These are phyloP conservation scores for Ctenodactylus gundi DNA, from an alignment of 2,113 vertebrate species.

Conservation along the genomic window DNA sequence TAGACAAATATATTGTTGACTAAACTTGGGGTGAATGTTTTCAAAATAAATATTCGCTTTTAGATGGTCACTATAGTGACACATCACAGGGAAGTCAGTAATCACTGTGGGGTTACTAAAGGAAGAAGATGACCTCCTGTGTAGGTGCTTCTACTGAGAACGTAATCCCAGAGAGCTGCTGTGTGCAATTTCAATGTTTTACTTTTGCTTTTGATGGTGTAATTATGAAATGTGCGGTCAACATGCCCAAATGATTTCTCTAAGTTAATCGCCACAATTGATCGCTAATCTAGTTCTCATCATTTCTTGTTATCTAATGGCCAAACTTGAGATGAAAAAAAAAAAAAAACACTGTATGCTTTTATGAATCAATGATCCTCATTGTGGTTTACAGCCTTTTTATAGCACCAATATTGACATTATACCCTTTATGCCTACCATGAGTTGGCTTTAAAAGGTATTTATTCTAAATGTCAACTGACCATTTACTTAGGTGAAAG, in stretches of 20 bases:
- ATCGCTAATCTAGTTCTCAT: background rate
- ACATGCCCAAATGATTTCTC: background rate
- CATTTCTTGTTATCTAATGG: background rate
- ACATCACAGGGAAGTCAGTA: background rate
- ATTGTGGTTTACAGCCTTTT: background rate
- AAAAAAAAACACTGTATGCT: background rate
- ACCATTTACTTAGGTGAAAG: background rate
- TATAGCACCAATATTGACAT: background rate
- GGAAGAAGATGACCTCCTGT: background rate
- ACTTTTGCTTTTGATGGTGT: background rate
- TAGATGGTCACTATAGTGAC: background rate
- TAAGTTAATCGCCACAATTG: background rate
- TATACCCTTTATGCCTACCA: background rate
- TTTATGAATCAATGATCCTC: background rate
- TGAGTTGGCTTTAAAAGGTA: background rate
- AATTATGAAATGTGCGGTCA: background rate
- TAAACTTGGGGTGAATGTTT: background rate
- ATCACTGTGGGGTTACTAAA: background rate
- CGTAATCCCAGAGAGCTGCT: background rate
- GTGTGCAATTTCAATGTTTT: background rate
- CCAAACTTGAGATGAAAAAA: background rate
- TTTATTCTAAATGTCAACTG: background rate
- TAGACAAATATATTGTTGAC: background rate
- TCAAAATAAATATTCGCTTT: background rate
- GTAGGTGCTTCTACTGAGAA: background rate